Evolutionary conservation across 2,797 vertebrate species (phyloP), one percentile per base, ranked within the genome.

Genomic region (Eupleurogrammus muticus): DNA sequence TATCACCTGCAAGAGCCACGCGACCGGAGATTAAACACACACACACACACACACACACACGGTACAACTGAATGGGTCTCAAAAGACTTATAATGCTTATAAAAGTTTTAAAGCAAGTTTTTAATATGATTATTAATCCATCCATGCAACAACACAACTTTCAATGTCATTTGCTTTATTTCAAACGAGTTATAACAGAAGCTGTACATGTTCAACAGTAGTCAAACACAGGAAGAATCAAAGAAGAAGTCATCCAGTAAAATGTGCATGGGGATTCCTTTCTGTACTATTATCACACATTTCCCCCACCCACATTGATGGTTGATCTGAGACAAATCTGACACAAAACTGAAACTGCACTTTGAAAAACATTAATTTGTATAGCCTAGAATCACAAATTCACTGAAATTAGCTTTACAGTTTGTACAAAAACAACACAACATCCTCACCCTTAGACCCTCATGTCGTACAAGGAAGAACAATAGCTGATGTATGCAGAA

Each of bases 1-100:
- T 61, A 77, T 91, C 75, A 90, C 88, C 93, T 93, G 82, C 12
- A 80, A 35, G 66, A 65, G 24, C 28, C 67, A 77, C 47, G 75
- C 44, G 77, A 35, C 19, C 17, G 61, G 32, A 71, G 23, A 73
- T 66, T 50, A 76, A 32, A 68, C 44, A 55, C 34, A 44, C 51
- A 44, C 42, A 80, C 32, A 46, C 13, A 51, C 35, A 16, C 56
- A 55, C 21, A 60, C 13, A 34, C n/a, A n/a, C n/a, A n/a, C n/a
- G n/a, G n/a, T n/a, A n/a, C n/a, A n/a, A n/a, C n/a, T n/a, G n/a
- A n/a, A n/a, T n/a, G n/a, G n/a, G n/a, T n/a, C n/a, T n/a, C n/a
- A n/a, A n/a, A n/a, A n/a, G n/a, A n/a, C n/a, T n/a, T n/a, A 4
- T 13, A 40, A 40, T 38, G 36, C 36, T 11, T 38, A 12, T 38